Base-by-base conservation (phyloP, 2,113 vertebrate genomes). In the Cynopterus brachyotis region DNA sequence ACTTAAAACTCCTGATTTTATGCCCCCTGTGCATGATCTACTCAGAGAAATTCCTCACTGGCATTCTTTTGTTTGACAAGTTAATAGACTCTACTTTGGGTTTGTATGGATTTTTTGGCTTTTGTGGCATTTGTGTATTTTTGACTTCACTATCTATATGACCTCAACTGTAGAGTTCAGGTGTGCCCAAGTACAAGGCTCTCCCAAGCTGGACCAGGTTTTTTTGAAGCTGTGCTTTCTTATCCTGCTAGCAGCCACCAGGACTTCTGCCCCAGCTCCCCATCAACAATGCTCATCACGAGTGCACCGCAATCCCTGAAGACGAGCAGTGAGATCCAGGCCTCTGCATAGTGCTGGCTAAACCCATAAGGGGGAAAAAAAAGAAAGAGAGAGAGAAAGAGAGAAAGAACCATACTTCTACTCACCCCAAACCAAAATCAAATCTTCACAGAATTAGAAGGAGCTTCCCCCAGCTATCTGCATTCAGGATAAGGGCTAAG, bases 171-270 rank as follows among this genome's bases (percentile, higher is more conserved):
- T 22, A 24, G 32, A 22, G 53, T 47, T 53, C 53, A 47, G 60
- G 2, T 2, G 15, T 50, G 50, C 50, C 50, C 50, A 50, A 50
- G 50, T 50, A 50, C 15, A 42, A 45, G 62, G 19, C 22, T 72
- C 40, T 37, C n/a, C 37, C 1, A 12, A 35, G n/a, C 35, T 53
- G 26, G 45, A 64, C 6, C n/a, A 53, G 9, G 9, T 26, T 53
- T 24, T 79, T n/a, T 45, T 24, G 28, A 55, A 80, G 62, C 17
- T 30, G 64, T 55, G 81, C n/a, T 53, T 86, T 96, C 40, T 50
- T 7, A 7, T 67, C 45, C 35, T 79, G 70, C 42, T 42, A 8
- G 4, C 2, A n/a, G 62, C 57, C n/a, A 10, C 50, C 20, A 70
- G 22, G 60, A 40, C 42, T 9, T 78, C 28, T 12, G 50, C 2